Evolutionary conservation across 23 tunicate genomes (phyloP), one percentile per base, ranked within the genome.

Genomic region (Trididemnum clinides): DNA sequence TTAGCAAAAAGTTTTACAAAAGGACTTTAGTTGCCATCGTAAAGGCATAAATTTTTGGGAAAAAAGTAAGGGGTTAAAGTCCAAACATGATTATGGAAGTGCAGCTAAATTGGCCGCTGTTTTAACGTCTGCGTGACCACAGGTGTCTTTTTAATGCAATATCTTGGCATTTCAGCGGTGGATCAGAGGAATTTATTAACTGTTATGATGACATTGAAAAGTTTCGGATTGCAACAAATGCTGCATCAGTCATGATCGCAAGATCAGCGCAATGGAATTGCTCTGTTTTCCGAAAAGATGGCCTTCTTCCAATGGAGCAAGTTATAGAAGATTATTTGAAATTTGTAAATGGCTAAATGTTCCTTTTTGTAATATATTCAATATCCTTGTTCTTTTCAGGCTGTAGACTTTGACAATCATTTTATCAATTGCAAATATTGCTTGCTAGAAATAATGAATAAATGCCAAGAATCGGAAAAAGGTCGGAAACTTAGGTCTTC

Each of bases 241-340:
- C 99, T 0, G 74, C 97, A 0, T 88, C 92, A 12, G 99, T 96
- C 0, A 91, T 96, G 96, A 70, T 96, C 6, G 99, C 99, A 22
- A 62, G 99, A 78, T 26, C 88, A 31, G 99, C 99, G 50, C 92
- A 90, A 63, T 77, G 44, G 35, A 96, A 96, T 62, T 78, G 85
- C 50, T 96, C 99, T 1, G 86, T 96, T 7, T 96, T 96, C 50
- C 51, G 96, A 35, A 91, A 88, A 51, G 99, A 90, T 59, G 99
- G 99, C 7, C 73, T 84, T 18, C 72, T 88, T 3, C 90, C 96
- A 12, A 58, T 88, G 86, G 81, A 90, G n/a, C 83, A 80, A 58
- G 93, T 96, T 12, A 80, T 96, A 50, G 80, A 88, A 27, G 96
- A 91, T 35, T 96, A 91, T 72, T 38, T 91, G 49, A 75, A 63